These are phyloP conservation scores for Arge pagana DNA, from an alignment of 2,888 invertebrate genomes.

Conservation along the genomic window DNA sequence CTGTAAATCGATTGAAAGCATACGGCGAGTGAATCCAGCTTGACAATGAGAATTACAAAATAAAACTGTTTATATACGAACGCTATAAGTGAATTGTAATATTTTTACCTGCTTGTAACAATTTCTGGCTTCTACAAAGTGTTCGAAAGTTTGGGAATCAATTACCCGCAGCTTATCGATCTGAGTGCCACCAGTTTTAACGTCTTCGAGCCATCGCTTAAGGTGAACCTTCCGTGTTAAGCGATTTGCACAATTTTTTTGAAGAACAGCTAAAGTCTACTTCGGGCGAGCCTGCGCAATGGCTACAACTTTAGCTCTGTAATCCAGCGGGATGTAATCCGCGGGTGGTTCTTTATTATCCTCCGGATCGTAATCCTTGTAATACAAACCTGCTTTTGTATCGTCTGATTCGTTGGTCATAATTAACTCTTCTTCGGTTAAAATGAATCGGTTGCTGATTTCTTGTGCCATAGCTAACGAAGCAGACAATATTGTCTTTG, in stretches of 20 bases:
- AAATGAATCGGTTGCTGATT: background rate
- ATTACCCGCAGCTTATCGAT: constrained; percentile 17
- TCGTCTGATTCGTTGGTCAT: background rate
- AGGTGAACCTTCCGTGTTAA: constrained; percentile 18
- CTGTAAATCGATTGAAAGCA: no score
- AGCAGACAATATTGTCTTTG: background rate
- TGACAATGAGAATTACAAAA: no score
- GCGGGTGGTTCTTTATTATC: background rate
- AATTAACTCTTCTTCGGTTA: background rate
- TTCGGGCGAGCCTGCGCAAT: constrained; percentile 19
- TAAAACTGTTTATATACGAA: no score
- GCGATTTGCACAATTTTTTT: background rate
- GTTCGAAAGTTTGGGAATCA: constrained; percentile 17
- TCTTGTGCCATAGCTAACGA: background rate
- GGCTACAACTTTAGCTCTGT: constrained; percentile 8
- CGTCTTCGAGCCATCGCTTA: constrained; percentile 13
- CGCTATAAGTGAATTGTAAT: no score
- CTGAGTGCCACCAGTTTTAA: constrained; percentile 18
- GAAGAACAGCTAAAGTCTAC: constrained; percentile 17
- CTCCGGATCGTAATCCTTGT: background rate
- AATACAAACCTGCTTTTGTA: background rate
- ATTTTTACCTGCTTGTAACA: no score
- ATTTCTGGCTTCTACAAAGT: constrained; percentile 18
- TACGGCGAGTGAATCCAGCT: no score
- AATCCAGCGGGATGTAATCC: constrained; percentile 10